Conservation (phyloP, 2,797 vertebrate species). For the Cynopterus sphinx region DNA sequence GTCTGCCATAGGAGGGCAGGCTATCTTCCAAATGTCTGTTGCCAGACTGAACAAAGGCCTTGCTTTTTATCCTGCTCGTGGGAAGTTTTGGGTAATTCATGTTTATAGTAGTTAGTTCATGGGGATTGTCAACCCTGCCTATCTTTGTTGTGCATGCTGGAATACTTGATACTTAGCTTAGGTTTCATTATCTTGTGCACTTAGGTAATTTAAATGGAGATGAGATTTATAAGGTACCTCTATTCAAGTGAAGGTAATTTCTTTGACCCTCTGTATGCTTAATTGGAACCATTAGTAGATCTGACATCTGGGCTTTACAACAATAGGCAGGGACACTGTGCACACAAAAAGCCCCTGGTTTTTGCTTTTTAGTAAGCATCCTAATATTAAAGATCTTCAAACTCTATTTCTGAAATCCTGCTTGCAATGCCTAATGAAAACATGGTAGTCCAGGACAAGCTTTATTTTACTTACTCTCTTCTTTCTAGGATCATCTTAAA, state of each 20-base stretch:
- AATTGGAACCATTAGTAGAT: slow-evolving; percentile 63
- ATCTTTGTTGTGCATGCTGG: slow-evolving; percentile 56
- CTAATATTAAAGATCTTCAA: neutral
- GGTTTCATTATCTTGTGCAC: slow-evolving; percentile 48
- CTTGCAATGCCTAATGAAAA: neutral
- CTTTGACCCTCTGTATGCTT: slow-evolving; percentile 22
- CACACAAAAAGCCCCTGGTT: neutral
- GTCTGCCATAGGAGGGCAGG: slow-evolving; percentile 21
- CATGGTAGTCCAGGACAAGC: neutral
- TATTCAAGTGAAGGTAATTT: slow-evolving; percentile 48
- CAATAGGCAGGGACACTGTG: slow-evolving; percentile 9
- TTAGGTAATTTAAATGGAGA: slow-evolving; percentile 50
- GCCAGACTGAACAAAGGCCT: neutral
- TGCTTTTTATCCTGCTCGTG: neutral
- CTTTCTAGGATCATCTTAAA: neutral
- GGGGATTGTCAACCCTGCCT: slow-evolving; percentile 1
- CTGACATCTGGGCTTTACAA: slow-evolving; percentile 61
- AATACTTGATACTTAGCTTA: slow-evolving; percentile 45
- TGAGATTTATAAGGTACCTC: slow-evolving; percentile 39
- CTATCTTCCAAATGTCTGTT: slow-evolving; percentile 8
- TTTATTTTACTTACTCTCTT: neutral
- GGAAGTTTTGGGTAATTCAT: slow-evolving; percentile 6
- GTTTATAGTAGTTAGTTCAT: neutral
- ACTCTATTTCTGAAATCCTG: neutral
- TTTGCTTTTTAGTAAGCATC: slow-evolving; percentile 11